Base-by-base conservation (phyloP, 2,888 invertebrate genomes). In the Acrobasis suavella region DNA sequence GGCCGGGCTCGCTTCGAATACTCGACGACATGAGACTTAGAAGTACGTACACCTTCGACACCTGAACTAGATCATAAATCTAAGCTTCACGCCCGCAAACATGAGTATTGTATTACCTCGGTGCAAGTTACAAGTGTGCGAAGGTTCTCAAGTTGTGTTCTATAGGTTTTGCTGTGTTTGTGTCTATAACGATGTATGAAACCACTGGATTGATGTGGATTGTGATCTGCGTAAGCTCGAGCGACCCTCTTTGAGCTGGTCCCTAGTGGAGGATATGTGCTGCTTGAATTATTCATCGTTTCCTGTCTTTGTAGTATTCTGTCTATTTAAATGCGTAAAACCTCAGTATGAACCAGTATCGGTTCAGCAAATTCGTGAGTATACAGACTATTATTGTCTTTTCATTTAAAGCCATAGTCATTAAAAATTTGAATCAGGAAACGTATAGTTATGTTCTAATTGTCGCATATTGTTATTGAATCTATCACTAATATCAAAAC, bases 11-110 rank as follows among this genome's bases (percentile, higher is more conserved):
- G 81, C 81, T 82, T 81, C 86, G 78, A 82, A 80, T 80, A 74
- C 71, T 77, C 87, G 85, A 80, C 85, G 77, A 71, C 88, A 92
- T 92, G 92, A 89, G 86, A 85, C 82, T 88, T 38, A 62, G 37
- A 86, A 90, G 92, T 92, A 91, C 86, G 92, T 89, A 83, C 32
- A 32, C 37, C 55, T 39, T 39, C 70, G 72, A 78, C 78, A 81
- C 78, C 80, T 80, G 76, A 80, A 82, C 81, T 81, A 80, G 76
- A 81, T 80, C 76, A 68, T 80, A 79, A 72, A 76, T 77, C 77
- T 72, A 67, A 73, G 77, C 75, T 76, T 75, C 69, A 75, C 69
- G 72, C 68, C 73, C 71, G 72, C 74, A 65, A 65, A 67, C 71
- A 65, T 67, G 66, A 69, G 70, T 75, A 75, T 76, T 77, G 74